Percentiles rank a stretch among this genome's conserved stretches.
Evolutionary conservation across 2,797 vertebrate species (phyloP).

Genomic region (Tragopan temminckii): DNA sequence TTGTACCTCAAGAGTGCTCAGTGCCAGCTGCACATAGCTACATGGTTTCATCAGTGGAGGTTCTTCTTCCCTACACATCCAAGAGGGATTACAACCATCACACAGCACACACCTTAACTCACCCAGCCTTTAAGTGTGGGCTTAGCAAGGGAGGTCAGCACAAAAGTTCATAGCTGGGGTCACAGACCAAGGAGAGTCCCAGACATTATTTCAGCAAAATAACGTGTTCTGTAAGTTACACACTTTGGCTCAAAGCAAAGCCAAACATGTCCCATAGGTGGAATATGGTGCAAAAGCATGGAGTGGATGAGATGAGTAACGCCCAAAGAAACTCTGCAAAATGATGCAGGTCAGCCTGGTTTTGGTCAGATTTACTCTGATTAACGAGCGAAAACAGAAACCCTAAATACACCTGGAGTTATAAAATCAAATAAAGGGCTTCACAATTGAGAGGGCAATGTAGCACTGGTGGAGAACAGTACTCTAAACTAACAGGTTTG

Average conservation of each 20-base stretch:
- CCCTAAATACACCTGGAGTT: background rate
- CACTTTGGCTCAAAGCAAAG: background rate
- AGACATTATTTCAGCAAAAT: background rate
- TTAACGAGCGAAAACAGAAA: background rate
- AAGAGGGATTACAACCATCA: background rate
- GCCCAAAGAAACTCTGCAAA: slow-evolving; percentile 7
- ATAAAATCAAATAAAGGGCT: background rate
- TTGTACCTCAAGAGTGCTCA: background rate
- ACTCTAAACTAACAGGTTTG: slow-evolving; percentile 17
- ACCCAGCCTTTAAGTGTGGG: background rate
- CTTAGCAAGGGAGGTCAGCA: background rate
- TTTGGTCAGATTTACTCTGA: background rate
- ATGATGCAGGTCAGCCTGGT: background rate
- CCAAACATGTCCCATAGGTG: background rate
- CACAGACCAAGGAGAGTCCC: background rate
- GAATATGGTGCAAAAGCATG: background rate
- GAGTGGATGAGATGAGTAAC: background rate
- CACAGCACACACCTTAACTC: background rate
- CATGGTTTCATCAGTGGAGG: background rate
- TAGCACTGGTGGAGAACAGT: background rate
- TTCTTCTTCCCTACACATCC: background rate
- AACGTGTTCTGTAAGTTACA: background rate
- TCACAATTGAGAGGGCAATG: background rate
- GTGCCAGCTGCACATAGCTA: accelerated
- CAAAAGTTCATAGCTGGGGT: background rate